Conservation (phyloP, 2,888 invertebrate genomes). For the Perdita meconis region DNA sequence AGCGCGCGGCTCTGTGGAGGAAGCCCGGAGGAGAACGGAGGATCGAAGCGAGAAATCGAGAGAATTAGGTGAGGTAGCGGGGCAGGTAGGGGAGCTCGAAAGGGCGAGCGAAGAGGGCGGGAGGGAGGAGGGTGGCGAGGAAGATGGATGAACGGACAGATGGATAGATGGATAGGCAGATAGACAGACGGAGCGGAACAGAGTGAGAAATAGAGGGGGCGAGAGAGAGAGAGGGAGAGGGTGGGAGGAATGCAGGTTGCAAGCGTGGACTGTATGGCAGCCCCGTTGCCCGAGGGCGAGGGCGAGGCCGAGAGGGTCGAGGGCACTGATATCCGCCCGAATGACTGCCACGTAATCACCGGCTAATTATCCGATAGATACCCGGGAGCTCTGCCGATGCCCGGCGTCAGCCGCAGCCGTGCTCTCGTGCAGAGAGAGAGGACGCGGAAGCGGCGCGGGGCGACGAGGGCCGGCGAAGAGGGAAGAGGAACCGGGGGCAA, state of each 20-base stretch:
- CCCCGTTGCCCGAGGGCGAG: constrained; percentile 70
- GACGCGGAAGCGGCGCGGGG: constrained; percentile 52
- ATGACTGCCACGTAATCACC: constrained; percentile 83
- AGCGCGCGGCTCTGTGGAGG: constrained; percentile 1
- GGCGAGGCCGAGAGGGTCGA: constrained; percentile 73
- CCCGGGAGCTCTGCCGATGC: constrained; percentile 75
- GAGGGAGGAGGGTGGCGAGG: constrained; percentile 44
- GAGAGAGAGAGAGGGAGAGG: background rate
- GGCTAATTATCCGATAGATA: constrained; percentile 84
- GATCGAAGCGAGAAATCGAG: constrained; percentile 51
- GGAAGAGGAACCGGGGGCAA: constrained; percentile 64
- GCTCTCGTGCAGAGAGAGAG: constrained; percentile 55
- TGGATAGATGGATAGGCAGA: constrained; percentile 55
- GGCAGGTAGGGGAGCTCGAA: constrained; percentile 24
- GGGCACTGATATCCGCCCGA: constrained; percentile 82
- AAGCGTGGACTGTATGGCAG: constrained; percentile 48
- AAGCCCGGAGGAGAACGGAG: constrained; percentile 33
- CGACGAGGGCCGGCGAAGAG: constrained; percentile 54
- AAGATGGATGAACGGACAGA: constrained; percentile 52
- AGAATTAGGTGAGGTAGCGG: constrained; percentile 54
- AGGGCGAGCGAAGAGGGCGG: constrained; percentile 38
- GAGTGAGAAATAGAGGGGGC: constrained; percentile 48
- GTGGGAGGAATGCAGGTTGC: constrained; percentile 59
- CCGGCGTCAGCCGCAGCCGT: constrained; percentile 74
- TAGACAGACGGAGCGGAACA: constrained; percentile 43